Evolutionary conservation across 2,113 vertebrate species (phyloP).

Genomic region (Centropus unirufus): DNA sequence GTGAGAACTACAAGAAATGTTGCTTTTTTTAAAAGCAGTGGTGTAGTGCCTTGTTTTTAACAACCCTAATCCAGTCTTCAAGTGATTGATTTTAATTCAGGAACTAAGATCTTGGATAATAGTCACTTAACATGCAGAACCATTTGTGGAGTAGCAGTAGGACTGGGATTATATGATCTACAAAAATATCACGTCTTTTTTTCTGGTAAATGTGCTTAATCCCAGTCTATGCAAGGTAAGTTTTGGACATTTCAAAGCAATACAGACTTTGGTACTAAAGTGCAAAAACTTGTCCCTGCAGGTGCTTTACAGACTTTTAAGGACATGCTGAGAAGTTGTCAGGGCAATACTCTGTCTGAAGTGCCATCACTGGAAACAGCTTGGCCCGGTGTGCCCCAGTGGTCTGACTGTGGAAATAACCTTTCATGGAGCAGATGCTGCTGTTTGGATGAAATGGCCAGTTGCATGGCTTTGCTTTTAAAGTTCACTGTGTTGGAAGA

Average conservation of each 20-base stretch:
- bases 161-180: not conserved
- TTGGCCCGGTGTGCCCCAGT: not conserved
- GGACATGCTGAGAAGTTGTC: not conserved
- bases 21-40: not conserved
- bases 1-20: not conserved
- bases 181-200: not conserved
- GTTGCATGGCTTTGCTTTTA: not conserved
- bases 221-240: not conserved
- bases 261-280: not conserved
- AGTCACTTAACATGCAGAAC: not conserved
- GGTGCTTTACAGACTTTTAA: not conserved
- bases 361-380: not conserved
- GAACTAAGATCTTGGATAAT: not conserved
- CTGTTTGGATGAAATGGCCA: not conserved
- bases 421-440: not conserved
- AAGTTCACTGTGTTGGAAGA: not conserved
- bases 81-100: slow-evolving; percentile 27
- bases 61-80: not conserved
- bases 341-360: not conserved
- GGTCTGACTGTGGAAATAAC: not conserved
- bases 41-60: not conserved
- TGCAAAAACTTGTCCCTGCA: not conserved
- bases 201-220: not conserved
- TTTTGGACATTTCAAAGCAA: not conserved
- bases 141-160: not conserved